phyloP scores from a whole-genome alignment of 2,888 invertebrate genomes.

The Oligia strigilis region DNA sequence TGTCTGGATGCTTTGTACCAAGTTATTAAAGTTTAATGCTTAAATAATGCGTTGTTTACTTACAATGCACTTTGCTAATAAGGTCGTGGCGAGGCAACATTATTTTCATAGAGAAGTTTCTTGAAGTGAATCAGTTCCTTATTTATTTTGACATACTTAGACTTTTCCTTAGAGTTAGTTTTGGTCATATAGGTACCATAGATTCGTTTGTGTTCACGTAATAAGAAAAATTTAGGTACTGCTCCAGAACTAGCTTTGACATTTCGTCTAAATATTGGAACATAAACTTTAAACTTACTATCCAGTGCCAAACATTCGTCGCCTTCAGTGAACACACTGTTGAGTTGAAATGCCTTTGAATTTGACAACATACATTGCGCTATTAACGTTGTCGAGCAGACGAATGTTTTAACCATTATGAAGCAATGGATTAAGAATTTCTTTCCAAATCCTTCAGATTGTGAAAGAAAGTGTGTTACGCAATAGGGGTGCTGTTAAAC shows the following conservation, averaged over 20 bases:
- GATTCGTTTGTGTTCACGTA: not conserved
- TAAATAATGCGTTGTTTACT: constrained; percentile 60
- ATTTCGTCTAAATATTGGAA: not conserved
- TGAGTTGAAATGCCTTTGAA: no score
- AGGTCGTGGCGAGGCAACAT: constrained; percentile 36
- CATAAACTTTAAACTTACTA: no score
- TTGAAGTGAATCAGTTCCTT: constrained; percentile 32
- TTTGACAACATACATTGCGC: no score
- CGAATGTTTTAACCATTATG: no score
- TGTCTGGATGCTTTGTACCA: constrained; percentile 41
- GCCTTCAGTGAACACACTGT: no score
- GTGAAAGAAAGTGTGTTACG: no score
- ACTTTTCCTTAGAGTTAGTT: constrained; percentile 6
- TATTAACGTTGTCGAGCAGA: no score
- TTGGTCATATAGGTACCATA: not conserved
- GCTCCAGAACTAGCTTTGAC: not conserved
- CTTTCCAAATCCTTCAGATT: no score
- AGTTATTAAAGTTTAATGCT: constrained; percentile 61
- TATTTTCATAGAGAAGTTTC: constrained; percentile 38
- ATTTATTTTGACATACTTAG: constrained; percentile 34
- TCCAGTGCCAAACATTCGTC: no score
- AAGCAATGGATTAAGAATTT: no score
- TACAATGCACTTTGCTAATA: constrained; percentile 53
- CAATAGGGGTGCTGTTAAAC: not conserved
- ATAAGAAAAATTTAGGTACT: not conserved